phyloP scores from a whole-genome alignment of 1,140 invertebrate genomes.

The Elymnias hypermnestra region DNA sequence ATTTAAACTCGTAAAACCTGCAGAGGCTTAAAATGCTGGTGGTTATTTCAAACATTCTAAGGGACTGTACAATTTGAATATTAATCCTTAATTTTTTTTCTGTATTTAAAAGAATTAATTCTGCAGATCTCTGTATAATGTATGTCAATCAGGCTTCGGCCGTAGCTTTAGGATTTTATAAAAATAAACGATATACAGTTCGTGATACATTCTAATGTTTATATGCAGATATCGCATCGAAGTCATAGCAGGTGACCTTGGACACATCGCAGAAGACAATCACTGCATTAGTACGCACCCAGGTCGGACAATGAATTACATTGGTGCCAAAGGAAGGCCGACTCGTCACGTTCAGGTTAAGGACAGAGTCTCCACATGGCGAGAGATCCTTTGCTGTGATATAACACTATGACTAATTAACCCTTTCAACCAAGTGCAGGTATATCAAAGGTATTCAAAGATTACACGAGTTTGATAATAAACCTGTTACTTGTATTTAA shows the following conservation, averaged over 20 bases:
- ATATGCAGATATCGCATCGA: slow-evolving; percentile 3
- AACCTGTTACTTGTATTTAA: too few species aligned
- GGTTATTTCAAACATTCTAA: background rate
- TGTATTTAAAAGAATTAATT: too few species aligned
- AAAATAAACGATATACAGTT: background rate
- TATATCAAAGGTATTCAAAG: background rate
- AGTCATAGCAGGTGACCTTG: slow-evolving; percentile 5
- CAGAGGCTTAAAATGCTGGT: background rate
- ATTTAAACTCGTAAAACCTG: background rate
- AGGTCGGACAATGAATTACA: slow-evolving; percentile 5
- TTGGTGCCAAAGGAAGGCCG: slow-evolving; percentile 2
- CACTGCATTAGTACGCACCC: slow-evolving; percentile 4
- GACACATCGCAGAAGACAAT: slow-evolving; percentile 11
- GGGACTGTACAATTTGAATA: slow-evolving; percentile 16
- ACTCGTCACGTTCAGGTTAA: slow-evolving; percentile 6
- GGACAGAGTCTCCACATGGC: slow-evolving; percentile 1
- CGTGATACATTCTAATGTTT: slow-evolving; percentile 6
- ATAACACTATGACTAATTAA: slow-evolving; percentile 1
- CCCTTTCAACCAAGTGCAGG: background rate
- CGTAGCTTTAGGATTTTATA: background rate
- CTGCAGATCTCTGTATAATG: too few species aligned
- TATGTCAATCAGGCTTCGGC: too few species aligned
- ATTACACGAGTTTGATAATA: too few species aligned
- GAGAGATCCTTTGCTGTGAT: slow-evolving; percentile 3
- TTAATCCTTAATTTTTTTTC: background rate